A percentile compares a stretch with the other conserved stretches of the same genome.
Evolutionary conservation across 2,113 vertebrate genomes (phyloP).

Genomic region (Bucco capensis): DNA sequence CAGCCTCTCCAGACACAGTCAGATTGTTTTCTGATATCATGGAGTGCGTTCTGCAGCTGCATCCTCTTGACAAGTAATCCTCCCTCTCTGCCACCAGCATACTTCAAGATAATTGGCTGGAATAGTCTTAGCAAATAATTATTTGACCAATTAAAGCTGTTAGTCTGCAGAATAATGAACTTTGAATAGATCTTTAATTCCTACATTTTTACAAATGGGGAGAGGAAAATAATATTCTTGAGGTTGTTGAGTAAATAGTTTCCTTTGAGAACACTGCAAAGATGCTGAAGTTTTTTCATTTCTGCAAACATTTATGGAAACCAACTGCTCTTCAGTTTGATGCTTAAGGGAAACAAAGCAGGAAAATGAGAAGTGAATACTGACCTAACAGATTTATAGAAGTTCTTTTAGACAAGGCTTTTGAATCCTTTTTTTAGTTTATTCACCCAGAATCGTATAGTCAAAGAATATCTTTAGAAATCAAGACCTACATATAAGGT

Average conservation of each 20-base stretch:
- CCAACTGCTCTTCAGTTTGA: background rate
- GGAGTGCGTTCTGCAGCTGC: background rate
- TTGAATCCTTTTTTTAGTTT: background rate
- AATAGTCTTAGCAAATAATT: slow-evolving; percentile 25
- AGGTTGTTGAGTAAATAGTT: slow-evolving; percentile 8
- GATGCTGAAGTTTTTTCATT: background rate
- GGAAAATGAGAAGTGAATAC: background rate
- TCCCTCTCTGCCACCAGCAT: background rate
- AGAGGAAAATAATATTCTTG: background rate
- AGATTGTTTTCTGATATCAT: background rate
- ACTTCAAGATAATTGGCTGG: slow-evolving; percentile 36
- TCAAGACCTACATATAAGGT: background rate
- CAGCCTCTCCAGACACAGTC: background rate
- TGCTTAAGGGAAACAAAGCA: background rate
- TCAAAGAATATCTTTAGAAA: background rate
- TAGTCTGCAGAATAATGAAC: slow-evolving; percentile 8
- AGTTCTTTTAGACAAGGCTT: background rate
- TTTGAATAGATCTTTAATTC: background rate
- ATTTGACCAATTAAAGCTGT: slow-evolving; percentile 41
- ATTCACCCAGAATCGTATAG: background rate
- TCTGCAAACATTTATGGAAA: background rate
- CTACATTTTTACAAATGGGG: background rate
- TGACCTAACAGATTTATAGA: background rate
- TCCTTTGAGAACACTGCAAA: background rate
- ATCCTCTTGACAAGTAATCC: background rate